Evolutionary conservation across 1,140 invertebrate species (phyloP).

Genomic region (Pseudomyrmex dendroicus): DNA sequence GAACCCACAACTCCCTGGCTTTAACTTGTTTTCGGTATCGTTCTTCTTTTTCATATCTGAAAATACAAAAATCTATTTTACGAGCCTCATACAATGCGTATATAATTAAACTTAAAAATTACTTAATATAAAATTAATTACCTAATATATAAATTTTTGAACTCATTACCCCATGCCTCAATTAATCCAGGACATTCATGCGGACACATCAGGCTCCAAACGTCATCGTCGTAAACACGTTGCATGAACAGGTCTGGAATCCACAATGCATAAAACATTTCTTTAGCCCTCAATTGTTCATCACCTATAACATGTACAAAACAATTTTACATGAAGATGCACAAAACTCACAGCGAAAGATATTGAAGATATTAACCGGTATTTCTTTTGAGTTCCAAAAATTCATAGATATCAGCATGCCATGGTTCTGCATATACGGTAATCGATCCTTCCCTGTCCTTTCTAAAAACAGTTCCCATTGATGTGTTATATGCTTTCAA

Average conservation of each 20-base stretch:
- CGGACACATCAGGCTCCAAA: conserved; percentile 99
- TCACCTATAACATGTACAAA: conserved; percentile 83
- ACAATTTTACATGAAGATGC: not conserved
- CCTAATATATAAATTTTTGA: conserved; percentile 94
- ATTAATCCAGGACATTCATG: conserved; percentile 95
- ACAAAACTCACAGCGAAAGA: not conserved
- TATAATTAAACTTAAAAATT: not conserved
- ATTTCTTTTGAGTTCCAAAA: conserved; percentile 97
- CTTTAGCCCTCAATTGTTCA: conserved; percentile 96
- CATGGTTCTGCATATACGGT: conserved; percentile 99
- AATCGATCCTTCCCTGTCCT: conserved; percentile 97
- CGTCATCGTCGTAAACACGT: conserved; percentile 93
- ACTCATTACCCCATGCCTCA: conserved; percentile 97
- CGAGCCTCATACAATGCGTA: not conserved
- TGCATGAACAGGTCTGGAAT: conserved; percentile 99
- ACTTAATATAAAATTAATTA: conserved; percentile 77
- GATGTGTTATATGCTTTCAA: conserved; percentile 97
- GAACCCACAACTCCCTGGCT: conserved; percentile 96
- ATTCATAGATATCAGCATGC: conserved; percentile 99
- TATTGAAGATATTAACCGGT: conserved; percentile 86
- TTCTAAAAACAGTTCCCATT: conserved; percentile 98
- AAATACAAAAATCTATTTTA: conserved; percentile 54
- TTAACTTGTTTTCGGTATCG: conserved; percentile 91
- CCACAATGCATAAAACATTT: conserved; percentile 99
- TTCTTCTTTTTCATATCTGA: conserved; percentile 94